Conservation (phyloP, 2,797 vertebrate species). For the Hylomyscus alleni region DNA sequence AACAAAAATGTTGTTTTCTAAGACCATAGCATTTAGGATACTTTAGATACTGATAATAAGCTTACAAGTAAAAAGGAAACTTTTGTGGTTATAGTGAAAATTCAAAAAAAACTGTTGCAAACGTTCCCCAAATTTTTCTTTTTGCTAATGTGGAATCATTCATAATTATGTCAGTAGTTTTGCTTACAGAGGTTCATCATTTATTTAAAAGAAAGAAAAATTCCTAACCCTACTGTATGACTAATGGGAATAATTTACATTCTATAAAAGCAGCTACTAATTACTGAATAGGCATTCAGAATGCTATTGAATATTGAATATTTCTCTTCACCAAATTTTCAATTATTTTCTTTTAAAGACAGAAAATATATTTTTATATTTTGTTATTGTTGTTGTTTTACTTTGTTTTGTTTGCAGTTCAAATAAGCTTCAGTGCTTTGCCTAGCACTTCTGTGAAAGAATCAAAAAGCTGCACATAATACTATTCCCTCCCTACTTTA, state of each 20-base stretch:
- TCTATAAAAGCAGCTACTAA: not conserved
- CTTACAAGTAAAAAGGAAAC: not conserved
- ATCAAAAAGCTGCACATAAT: not conserved
- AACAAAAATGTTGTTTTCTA: not conserved
- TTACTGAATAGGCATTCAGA: not conserved
- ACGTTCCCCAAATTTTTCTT: too few relatives aligned
- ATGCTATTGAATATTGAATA: slow-evolving; percentile 2
- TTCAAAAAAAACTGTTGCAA: not conserved
- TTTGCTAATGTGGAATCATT: not conserved
- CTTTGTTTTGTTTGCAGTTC: not conserved
- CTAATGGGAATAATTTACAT: not conserved
- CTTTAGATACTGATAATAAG: slow-evolving; percentile 14
- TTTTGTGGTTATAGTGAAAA: not conserved
- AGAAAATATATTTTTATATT: not conserved
- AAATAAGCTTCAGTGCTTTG: slow-evolving; percentile 37
- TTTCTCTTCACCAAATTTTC: not conserved
- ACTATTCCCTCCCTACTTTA: slow-evolving; percentile 51
- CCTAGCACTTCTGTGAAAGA: not conserved
- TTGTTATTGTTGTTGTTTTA: not conserved
- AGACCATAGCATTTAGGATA: not conserved
- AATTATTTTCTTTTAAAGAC: not conserved
- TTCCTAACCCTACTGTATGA: not conserved
- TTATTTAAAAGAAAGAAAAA: not conserved
- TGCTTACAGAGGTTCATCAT: not conserved
- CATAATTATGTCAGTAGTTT: not conserved